Percentiles rank a stretch among this genome's conserved stretches.
These are phyloP conservation scores for Mycalesis mineus DNA, from an alignment of 2,888 invertebrate species.

Conservation along the genomic window DNA sequence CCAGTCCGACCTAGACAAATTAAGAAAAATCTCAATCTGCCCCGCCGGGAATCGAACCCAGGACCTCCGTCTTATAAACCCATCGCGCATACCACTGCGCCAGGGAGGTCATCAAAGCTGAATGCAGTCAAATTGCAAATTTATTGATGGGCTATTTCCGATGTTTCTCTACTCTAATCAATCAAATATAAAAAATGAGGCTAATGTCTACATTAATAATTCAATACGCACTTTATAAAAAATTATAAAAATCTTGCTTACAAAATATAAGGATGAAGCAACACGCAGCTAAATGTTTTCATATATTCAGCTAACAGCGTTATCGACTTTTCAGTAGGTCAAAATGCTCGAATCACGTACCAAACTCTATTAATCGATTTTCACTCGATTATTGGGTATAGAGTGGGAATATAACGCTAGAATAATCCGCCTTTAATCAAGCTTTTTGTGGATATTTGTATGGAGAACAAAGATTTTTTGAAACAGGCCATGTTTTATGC, in stretches of 20 bases:
- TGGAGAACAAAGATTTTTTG: too few species aligned
- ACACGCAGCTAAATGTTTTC: slow-evolving; percentile 10
- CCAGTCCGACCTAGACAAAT: too few species aligned
- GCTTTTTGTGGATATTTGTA: not conserved
- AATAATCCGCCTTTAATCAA: slow-evolving; percentile 1
- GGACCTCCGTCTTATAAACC: too few species aligned
- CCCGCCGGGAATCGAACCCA: too few species aligned
- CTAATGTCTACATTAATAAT: not conserved
- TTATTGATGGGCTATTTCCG: too few species aligned
- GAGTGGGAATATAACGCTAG: slow-evolving; percentile 8
- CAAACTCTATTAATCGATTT: slow-evolving; percentile 16
- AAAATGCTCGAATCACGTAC: slow-evolving; percentile 20
- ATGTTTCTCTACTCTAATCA: too few species aligned
- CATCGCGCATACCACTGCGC: too few species aligned
- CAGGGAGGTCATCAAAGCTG: too few species aligned
- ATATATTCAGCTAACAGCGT: slow-evolving; percentile 13
- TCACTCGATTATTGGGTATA: slow-evolving; percentile 12
- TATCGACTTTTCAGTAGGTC: slow-evolving; percentile 21
- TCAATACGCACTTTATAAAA: not conserved
- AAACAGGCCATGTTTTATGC: too few species aligned
- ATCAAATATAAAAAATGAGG: too few species aligned
- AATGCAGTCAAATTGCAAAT: too few species aligned
- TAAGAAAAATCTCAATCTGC: too few species aligned
- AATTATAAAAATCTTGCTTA: not conserved
- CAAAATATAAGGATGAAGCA: not conserved